These are phyloP conservation scores for Knipowitschia caucasica DNA, from an alignment of 2,797 vertebrate genomes.

Conservation along the genomic window DNA sequence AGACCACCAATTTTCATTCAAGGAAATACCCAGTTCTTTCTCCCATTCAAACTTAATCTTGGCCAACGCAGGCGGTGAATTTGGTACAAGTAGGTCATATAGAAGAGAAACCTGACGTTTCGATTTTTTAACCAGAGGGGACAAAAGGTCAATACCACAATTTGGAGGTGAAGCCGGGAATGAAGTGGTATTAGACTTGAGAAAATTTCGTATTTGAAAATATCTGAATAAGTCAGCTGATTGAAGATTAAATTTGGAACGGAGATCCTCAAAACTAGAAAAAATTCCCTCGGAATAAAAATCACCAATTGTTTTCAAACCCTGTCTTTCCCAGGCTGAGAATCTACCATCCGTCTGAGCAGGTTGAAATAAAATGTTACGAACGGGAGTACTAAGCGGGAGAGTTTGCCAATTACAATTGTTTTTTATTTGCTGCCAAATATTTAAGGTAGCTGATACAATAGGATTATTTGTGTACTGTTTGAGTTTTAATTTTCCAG, in stretches of 20 bases:
- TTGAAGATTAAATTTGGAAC: constrained; percentile 2
- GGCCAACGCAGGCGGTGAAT: background rate
- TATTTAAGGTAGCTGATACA: constrained; percentile 6
- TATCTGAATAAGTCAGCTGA: constrained; percentile 5
- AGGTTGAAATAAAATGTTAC: constrained; percentile 10
- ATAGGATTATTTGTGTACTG: constrained; percentile 4
- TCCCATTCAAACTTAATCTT: constrained; percentile 6
- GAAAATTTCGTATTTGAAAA: constrained; percentile 2
- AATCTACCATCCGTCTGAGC: constrained; percentile 8
- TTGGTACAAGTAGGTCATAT: background rate
- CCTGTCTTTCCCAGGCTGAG: background rate
- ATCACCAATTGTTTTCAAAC: constrained; percentile 2
- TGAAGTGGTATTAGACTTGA: constrained; percentile 5
- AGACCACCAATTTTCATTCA: background rate
- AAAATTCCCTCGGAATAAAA: constrained; percentile 4
- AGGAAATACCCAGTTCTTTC: constrained; percentile 2
- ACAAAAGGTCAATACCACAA: background rate
- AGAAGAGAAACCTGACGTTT: background rate
- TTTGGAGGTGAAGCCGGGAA: background rate
- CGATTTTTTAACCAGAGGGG: background rate
- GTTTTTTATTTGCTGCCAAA: constrained; percentile 15
- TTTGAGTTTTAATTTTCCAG: constrained; percentile 5
- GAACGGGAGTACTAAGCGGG: constrained; percentile 2
- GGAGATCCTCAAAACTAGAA: constrained; percentile 1
- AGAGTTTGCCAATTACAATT: constrained; percentile 6